Evolutionary conservation across 2,113 vertebrate genomes (phyloP), one percentile per base, ranked within the genome.

Genomic region (Odontophorus gujanensis): DNA sequence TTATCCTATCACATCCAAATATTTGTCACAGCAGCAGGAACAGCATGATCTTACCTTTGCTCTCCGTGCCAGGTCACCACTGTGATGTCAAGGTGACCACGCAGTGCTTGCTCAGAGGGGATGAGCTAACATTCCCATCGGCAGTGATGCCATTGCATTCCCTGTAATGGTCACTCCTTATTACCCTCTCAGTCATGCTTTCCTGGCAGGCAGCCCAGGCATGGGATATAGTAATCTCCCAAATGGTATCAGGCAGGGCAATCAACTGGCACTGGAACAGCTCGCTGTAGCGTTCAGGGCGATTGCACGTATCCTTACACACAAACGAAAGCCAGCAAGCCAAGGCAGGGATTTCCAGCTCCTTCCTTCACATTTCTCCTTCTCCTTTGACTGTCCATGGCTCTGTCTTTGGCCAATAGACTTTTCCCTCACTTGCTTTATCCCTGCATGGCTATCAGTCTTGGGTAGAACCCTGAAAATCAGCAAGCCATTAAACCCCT

Each of bases 161-260:
- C 75, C 89, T 2, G 13, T 74, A 96, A 92, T 93, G 89, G 95
- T 47, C 88, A 65, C 92, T 94, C 95, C 94, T 95, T 94, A 94
- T 94, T 69, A 8, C 68, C 93, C 62, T 90, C 94, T 57, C 93
- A 88, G 93, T 95, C 96, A 97, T 93, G 89, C 90, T 97, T 97
- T 97, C 97, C 97, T 97, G 97, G 96, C 97, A 93, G 87, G 86
- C 78, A 88, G 83, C 91, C 94, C 84, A 81, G 84, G 47, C 74
- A 7, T 45, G 79, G 94, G 92, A 43, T 83, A 86, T 9, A 38
- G 45, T 72, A 72, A 96, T 89, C 90, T 89, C 87, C 51, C 51
- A 62, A 67, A 85, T 21, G 28, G 81, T 17, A 74, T 96, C 94
- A 91, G 90, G 38, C 80, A 88, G 81, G 87, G 69, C 36, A 0